Percentiles rank a stretch among this genome's conserved stretches.
These are phyloP conservation scores for Aeoliscus strigatus DNA, from an alignment of 2,797 vertebrate genomes.

Conservation along the genomic window DNA sequence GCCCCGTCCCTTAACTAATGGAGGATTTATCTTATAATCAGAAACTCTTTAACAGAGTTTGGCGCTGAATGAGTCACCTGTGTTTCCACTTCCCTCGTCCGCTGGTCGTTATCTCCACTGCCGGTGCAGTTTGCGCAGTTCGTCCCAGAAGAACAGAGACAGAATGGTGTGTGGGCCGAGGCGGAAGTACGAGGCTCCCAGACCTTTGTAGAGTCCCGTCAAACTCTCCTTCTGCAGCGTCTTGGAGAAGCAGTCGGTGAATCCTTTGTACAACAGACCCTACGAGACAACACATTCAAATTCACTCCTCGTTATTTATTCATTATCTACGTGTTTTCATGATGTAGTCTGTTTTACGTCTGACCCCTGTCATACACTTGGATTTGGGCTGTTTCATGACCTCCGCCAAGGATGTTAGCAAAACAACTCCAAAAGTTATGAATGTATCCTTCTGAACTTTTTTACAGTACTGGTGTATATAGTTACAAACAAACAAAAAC, in stretches of 20 bases:
- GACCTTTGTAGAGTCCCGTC: constrained; percentile 77
- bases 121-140: constrained; percentile 68
- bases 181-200: constrained; percentile 80
- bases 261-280: constrained; percentile 75
- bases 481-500: no score
- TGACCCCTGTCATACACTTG: no score
- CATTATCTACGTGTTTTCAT: no score
- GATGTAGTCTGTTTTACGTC: no score
- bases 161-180: constrained; percentile 80
- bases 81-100: constrained; percentile 9
- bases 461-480: no score
- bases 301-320: no score
- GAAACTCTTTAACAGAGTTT: constrained; percentile 32
- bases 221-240: constrained; percentile 74
- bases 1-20: no score
- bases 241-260: constrained; percentile 73
- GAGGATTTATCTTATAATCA: constrained; percentile 9
- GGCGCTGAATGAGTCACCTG: constrained; percentile 43
- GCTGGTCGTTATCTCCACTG: constrained; percentile 54
- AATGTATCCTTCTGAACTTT: no score
- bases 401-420: no score
- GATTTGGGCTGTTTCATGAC: no score
- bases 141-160: constrained; percentile 79
- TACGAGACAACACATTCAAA: constrained; percentile 33
- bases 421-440: no score